Percentiles rank a stretch among this genome's conserved stretches.
Evolutionary conservation across 2,888 invertebrate species (phyloP).

Genomic region (Osmoderma eremita): DNA sequence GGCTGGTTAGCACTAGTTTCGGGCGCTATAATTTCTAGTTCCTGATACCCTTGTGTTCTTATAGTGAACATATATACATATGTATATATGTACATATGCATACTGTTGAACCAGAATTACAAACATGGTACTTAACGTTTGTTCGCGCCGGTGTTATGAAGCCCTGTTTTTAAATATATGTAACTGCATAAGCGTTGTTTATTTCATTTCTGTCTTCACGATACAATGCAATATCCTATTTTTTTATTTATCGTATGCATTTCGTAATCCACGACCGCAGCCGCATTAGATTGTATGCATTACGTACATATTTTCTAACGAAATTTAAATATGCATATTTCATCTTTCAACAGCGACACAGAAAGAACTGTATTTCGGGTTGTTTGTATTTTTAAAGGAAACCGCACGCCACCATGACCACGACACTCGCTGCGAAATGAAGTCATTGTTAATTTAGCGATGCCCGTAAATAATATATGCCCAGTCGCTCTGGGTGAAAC

Average conservation of each 20-base stretch:
- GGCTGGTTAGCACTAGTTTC: slow-evolving; percentile 42
- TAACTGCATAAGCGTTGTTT: too few species aligned
- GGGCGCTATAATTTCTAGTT: slow-evolving; percentile 6
- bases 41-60: background rate
- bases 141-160: background rate
- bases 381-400: background rate
- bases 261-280: background rate
- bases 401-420: background rate
- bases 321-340: background rate
- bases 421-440: slow-evolving; percentile 10
- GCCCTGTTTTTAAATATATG: background rate
- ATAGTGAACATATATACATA: background rate
- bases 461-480: slow-evolving; percentile 9
- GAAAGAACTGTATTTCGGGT: background rate
- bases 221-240: too few species aligned
- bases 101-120: too few species aligned
- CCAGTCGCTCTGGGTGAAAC: background rate
- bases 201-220: too few species aligned
- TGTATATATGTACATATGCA: too few species aligned
- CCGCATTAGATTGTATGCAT: background rate
- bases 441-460: slow-evolving; percentile 20
- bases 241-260: background rate
- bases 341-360: background rate
- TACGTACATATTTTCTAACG: too few species aligned
- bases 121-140: too few species aligned